phyloP scores from a whole-genome alignment of 2,888 invertebrate genomes.

The Aspidiotus rigidus region DNA sequence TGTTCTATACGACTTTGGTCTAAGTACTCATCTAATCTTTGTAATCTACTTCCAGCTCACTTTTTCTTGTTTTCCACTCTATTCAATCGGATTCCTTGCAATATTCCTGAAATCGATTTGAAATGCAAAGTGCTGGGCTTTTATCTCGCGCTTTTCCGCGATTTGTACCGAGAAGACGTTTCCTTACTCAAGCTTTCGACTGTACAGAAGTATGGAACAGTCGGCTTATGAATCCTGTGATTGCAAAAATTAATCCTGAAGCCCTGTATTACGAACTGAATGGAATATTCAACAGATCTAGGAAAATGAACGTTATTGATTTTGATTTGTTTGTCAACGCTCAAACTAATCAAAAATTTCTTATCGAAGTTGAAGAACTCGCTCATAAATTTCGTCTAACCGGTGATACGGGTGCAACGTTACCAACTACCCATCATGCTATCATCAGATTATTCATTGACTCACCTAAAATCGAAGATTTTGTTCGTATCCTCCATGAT shows the following conservation, averaged over 20 bases:
- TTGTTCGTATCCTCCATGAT: slow-evolving; percentile 66
- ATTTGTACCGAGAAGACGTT: slow-evolving; percentile 3
- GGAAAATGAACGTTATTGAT: slow-evolving; percentile 64
- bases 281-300: slow-evolving; percentile 53
- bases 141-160: background rate
- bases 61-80: too few relatives aligned
- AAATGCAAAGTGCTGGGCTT: too few relatives aligned
- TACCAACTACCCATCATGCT: slow-evolving; percentile 76
- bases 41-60: too few relatives aligned
- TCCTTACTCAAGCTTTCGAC: slow-evolving; percentile 58
- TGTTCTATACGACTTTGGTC: too few relatives aligned
- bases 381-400: slow-evolving; percentile 62
- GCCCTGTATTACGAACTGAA: slow-evolving; percentile 63
- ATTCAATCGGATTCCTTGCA: too few relatives aligned
- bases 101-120: too few relatives aligned
- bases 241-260: slow-evolving; percentile 55
- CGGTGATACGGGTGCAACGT: slow-evolving; percentile 57
- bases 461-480: slow-evolving; percentile 51
- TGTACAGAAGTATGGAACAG: slow-evolving; percentile 63
- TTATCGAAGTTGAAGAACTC: slow-evolving; percentile 64
- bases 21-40: too few relatives aligned
- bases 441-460: slow-evolving; percentile 55
- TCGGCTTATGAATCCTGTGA: slow-evolving; percentile 53
- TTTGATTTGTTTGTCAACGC: slow-evolving; percentile 72
- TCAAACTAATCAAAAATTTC: slow-evolving; percentile 48